These are phyloP conservation scores for Chaitophorus viminalis DNA, from an alignment of 2,888 invertebrate genomes.

Conservation along the genomic window DNA sequence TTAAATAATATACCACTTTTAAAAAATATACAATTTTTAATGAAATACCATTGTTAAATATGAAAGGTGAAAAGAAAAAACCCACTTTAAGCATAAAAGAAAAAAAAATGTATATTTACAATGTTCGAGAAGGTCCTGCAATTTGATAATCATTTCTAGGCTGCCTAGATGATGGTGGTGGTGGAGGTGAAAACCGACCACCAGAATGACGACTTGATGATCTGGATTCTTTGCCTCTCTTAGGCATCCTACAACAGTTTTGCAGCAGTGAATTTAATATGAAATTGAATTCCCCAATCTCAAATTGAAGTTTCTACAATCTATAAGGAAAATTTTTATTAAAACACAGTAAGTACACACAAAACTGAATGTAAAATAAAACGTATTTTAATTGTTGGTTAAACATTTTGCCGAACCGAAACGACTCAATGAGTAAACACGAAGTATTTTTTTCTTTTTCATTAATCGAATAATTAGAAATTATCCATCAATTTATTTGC, in stretches of 20 bases:
- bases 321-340: not conserved
- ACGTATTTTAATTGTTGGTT: too few relatives aligned
- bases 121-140: conserved; percentile 22
- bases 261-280: not conserved
- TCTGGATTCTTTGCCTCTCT: conserved; percentile 52
- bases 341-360: too few relatives aligned
- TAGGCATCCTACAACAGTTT: conserved; percentile 38
- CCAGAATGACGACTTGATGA: conserved; percentile 51
- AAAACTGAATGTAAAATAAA: too few relatives aligned
- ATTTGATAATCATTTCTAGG: conserved; percentile 51
- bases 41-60: not conserved
- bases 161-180: not conserved
- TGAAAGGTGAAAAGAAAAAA: not conserved
- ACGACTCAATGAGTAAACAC: too few relatives aligned
- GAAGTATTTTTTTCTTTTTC: too few relatives aligned
- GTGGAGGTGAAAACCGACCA: conserved; percentile 43
- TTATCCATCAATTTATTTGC: too few relatives aligned
- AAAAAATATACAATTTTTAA: not conserved
- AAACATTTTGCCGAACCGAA: too few relatives aligned
- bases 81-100: not conserved
- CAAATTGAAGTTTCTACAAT: not conserved
- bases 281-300: not conserved
- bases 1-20: not conserved
- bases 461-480: too few relatives aligned
- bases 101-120: conserved; percentile 39